Conservation (phyloP, 2,797 vertebrate genomes). For the Cetoscarus ocellatus region DNA sequence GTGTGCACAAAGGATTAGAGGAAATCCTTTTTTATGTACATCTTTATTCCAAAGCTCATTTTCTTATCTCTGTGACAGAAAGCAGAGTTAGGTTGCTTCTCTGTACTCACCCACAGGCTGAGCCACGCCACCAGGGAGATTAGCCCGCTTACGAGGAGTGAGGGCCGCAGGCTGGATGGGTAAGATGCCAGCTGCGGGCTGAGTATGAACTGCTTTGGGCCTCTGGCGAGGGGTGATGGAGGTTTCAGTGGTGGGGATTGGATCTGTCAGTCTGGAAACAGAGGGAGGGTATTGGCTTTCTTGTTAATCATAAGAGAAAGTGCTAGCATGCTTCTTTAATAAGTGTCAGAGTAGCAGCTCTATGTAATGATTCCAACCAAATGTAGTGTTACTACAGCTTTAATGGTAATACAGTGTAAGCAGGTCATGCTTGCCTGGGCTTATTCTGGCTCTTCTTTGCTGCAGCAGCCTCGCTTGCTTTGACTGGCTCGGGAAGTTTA, state of each 20-base stretch:
- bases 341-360: slow-evolving; percentile 35
- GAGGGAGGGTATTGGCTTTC: slow-evolving; percentile 35
- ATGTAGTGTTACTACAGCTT: slow-evolving; percentile 37
- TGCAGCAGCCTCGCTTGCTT: slow-evolving; percentile 97
- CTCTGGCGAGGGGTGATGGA: slow-evolving; percentile 98
- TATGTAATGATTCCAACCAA: slow-evolving; percentile 42
- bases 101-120: slow-evolving; percentile 87
- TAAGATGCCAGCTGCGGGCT: slow-evolving; percentile 90
- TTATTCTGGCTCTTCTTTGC: slow-evolving; percentile 95
- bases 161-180: slow-evolving; percentile 97
- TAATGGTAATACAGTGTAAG: slow-evolving; percentile 35
- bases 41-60: slow-evolving; percentile 27
- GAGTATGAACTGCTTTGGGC: slow-evolving; percentile 96
- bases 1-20: slow-evolving; percentile 28
- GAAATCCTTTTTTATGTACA: slow-evolving; percentile 7
- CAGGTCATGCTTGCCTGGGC: slow-evolving; percentile 86
- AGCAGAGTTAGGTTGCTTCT: slow-evolving; percentile 14
- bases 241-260: slow-evolving; percentile 96
- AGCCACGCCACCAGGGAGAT: slow-evolving; percentile 80
- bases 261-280: slow-evolving; percentile 92
- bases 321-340: slow-evolving; percentile 50
- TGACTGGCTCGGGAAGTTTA: slow-evolving; percentile 96
- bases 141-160: slow-evolving; percentile 95
- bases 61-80: slow-evolving; percentile 13
- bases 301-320: slow-evolving; percentile 51